Evolutionary conservation across 2,797 vertebrate species (phyloP).

Genomic region (Neosilurus mollespiculum): DNA sequence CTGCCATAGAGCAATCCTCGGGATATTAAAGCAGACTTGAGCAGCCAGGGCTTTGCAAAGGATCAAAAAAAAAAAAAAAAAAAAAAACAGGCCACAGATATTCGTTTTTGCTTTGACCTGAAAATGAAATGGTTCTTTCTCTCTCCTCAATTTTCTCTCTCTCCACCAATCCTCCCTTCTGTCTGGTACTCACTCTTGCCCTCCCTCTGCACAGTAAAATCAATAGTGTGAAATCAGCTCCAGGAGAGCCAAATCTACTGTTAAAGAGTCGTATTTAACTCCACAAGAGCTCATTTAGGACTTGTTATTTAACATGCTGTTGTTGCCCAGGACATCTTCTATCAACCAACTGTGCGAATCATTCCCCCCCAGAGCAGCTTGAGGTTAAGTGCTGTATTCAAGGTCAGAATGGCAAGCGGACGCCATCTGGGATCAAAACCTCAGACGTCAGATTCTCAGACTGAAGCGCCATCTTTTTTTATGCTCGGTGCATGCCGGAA

Average conservation of each 20-base stretch:
- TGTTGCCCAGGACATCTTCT: conserved; percentile 24
- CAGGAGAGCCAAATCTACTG: conserved; percentile 35
- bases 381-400: conserved; percentile 41
- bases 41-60: conserved; percentile 37
- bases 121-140: conserved; percentile 35
- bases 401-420: conserved; percentile 25
- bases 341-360: conserved; percentile 36
- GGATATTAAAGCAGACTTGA: conserved; percentile 45
- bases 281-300: conserved; percentile 38
- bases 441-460: background rate
- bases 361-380: conserved; percentile 24
- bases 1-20: conserved; percentile 44
- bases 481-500: background rate
- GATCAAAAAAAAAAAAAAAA: conserved; percentile 20
- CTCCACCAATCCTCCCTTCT: background rate
- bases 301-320: conserved; percentile 39
- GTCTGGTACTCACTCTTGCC: conserved; percentile 29
- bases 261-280: conserved; percentile 41
- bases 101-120: conserved; percentile 39
- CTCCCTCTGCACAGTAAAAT: conserved; percentile 33
- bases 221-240: conserved; percentile 48
- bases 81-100: conserved; percentile 32
- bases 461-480: background rate
- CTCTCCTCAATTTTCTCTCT: no score
- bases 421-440: conserved; percentile 39